phyloP scores from a whole-genome alignment of 2,888 invertebrate genomes.

The Diarsia mendica region DNA sequence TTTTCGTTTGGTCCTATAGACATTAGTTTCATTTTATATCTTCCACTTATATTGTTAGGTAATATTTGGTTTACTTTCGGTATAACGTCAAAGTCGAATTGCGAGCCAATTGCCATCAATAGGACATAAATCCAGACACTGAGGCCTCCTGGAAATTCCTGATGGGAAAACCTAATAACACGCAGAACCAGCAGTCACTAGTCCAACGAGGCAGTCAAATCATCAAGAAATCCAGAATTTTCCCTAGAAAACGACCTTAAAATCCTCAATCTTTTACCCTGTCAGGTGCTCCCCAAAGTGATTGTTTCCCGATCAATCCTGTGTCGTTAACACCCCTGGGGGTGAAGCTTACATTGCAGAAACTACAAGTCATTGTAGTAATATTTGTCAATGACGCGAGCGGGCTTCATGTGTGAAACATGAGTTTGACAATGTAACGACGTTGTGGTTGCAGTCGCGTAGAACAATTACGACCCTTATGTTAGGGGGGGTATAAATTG shows the following conservation, averaged over 20 bases:
- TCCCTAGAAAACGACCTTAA: not conserved
- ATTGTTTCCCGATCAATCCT: slow-evolving; percentile 47
- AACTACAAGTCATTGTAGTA: slow-evolving; percentile 57
- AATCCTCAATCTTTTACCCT: not conserved
- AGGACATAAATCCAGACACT: too few species aligned
- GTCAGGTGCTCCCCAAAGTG: slow-evolving; percentile 11
- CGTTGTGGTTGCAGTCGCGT: slow-evolving; percentile 51
- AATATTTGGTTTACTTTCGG: too few species aligned
- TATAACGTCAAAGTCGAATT: too few species aligned
- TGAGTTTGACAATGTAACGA: slow-evolving; percentile 65
- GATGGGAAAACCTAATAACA: too few species aligned
- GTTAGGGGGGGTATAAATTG: not conserved
- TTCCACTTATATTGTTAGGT: too few species aligned
- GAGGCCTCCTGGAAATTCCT: too few species aligned
- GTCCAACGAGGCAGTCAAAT: too few species aligned
- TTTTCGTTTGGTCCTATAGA: too few species aligned
- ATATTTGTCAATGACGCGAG: slow-evolving; percentile 70
- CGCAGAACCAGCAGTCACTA: too few species aligned
- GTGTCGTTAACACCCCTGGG: slow-evolving; percentile 30
- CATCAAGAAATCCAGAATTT: not conserved
- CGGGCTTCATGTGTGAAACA: slow-evolving; percentile 48
- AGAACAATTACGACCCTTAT: slow-evolving; percentile 44
- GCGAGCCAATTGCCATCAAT: too few species aligned
- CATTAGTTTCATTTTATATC: too few species aligned
- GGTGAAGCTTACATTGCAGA: slow-evolving; percentile 19